Percentiles rank a stretch among this genome's conserved stretches.
These are phyloP conservation scores for Mimachlamys varia DNA, from an alignment of 2,888 invertebrate species.

Conservation along the genomic window DNA sequence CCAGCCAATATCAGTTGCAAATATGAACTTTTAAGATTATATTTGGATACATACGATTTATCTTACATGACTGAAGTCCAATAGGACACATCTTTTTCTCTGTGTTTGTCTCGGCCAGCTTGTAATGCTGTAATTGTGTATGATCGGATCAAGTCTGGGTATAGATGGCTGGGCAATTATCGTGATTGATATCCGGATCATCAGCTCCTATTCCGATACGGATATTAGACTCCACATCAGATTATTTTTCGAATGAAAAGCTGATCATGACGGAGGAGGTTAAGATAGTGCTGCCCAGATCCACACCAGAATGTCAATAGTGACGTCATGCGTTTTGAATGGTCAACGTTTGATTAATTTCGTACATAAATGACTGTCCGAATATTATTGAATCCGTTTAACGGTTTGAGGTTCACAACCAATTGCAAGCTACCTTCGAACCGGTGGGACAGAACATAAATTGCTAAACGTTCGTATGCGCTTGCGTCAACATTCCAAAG, in stretches of 20 bases:
- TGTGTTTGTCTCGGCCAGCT: not conserved
- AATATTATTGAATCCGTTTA: not conserved
- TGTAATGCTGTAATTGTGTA: not conserved
- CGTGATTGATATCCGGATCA: conserved; percentile 11
- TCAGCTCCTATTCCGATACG: not conserved
- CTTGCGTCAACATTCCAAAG: too few relatives aligned
- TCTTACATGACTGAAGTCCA: too few relatives aligned
- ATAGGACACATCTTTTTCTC: too few relatives aligned
- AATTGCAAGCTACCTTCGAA: too few relatives aligned
- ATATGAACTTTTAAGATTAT: too few relatives aligned
- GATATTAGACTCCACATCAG: conserved; percentile 23
- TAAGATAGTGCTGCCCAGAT: not conserved
- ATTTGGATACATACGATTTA: too few relatives aligned
- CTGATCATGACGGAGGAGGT: not conserved
- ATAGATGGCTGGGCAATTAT: conserved; percentile 24
- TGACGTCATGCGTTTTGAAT: not conserved
- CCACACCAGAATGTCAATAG: not conserved
- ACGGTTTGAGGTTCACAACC: too few relatives aligned
- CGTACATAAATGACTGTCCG: conserved; percentile 2
- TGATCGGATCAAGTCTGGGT: not conserved
- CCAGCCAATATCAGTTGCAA: too few relatives aligned
- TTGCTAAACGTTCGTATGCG: too few relatives aligned
- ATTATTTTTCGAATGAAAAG: conserved; percentile 2
- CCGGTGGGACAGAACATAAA: too few relatives aligned
- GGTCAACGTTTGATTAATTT: not conserved